Conservation (phyloP, 2,888 invertebrate species). For the Meliscaeva auricollis region DNA sequence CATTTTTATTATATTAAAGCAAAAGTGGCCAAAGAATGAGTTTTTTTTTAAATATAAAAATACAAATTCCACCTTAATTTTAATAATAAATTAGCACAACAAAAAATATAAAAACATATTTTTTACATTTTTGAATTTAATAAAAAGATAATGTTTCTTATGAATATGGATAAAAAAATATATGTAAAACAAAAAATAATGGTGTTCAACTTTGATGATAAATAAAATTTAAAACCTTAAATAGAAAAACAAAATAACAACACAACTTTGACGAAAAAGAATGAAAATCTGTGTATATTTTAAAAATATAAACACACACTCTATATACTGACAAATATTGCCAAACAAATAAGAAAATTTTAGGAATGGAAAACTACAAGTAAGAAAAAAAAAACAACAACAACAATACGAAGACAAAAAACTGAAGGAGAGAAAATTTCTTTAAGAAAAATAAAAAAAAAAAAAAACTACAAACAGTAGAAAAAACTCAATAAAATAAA, state of each 20-base stretch:
- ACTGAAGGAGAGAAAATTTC: conserved; percentile 80
- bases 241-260: conserved; percentile 10
- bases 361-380: conserved; percentile 16
- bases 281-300: conserved; percentile 62
- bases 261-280: conserved; percentile 37
- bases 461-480: conserved; percentile 30
- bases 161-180: conserved; percentile 63
- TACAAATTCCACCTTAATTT: conserved; percentile 76
- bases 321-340: conserved; percentile 69
- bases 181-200: conserved; percentile 49
- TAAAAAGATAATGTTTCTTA: conserved; percentile 65
- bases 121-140: conserved; percentile 70
- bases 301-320: conserved; percentile 35
- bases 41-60: conserved; percentile 73
- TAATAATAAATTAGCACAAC: conserved; percentile 68
- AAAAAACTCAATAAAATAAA: conserved; percentile 71
- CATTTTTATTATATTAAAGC: conserved; percentile 25
- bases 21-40: conserved; percentile 70
- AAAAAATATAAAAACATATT: conserved; percentile 41
- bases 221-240: conserved; percentile 50
- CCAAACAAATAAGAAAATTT: conserved; percentile 53
- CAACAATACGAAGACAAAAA: conserved; percentile 76
- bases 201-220: conserved; percentile 71
- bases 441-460: conserved; percentile 58
- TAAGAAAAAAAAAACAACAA: conserved; percentile 59